Base-by-base conservation (phyloP, 37 sponge, comb jelly and placozoan genomes). In the Chondrosia reniformis region DNA sequence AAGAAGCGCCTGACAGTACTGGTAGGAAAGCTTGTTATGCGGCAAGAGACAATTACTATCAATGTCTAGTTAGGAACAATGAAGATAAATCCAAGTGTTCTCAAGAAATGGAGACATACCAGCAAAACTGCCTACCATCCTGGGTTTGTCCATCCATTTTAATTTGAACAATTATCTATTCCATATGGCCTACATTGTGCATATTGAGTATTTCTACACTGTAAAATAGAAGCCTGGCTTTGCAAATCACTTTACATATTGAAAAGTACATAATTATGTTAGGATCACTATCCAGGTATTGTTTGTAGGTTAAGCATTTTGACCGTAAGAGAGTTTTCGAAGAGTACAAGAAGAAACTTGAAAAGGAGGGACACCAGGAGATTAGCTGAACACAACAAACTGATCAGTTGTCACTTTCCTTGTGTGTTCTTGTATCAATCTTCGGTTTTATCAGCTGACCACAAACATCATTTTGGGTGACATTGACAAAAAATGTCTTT, bases 271-370 rank as follows among this genome's bases (percentile, higher is more conserved):
- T 49, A 49, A 15, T 49, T 10, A 19, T 19, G 52, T 49, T 15
- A 19, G 52, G 15, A 49, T 49, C 15, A 56, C n/a, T 25, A 12
- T 7, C 27, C 4, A 67, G 46, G 41, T 12, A 45, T 33, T 63
- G 21, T 71, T 41, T 38, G 13, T 56, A 91, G 91, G 91, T 91
- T 57, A 91, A 84, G 62, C 57, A 91, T 57, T 91, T 91, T 76
- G 87, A 91, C 21, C 84, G 73, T 55, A 91, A 86, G 41, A 80
- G 81, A 36, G 77, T 91, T 13, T 86, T 69, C 62, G 91, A 91
- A 30, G 76, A 83, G 22, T 91, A 91, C 62, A 84, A 84, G 38
- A 83, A 80, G 55, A 91, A 91, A 67, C 37, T 91, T 27, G 81
- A 91, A 25, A 77, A 69, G 4, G 72, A 69, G 3, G 72, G 72